Percentiles rank a stretch among this genome's conserved stretches.
These are phyloP conservation scores for Notothenia rossii DNA, from an alignment of 2,113 vertebrate species.

Conservation along the genomic window DNA sequence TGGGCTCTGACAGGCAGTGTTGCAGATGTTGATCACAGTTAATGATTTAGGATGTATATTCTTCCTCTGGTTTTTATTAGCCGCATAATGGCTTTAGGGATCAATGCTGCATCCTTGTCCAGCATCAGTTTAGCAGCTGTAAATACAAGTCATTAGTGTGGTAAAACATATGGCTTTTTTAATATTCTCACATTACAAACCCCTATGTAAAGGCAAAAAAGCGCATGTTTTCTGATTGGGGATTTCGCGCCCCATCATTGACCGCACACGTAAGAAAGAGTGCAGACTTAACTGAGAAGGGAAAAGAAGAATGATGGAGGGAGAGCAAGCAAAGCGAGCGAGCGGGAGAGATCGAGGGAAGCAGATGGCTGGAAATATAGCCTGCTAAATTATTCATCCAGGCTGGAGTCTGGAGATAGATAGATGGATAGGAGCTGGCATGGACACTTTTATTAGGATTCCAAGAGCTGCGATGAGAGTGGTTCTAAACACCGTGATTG, in stretches of 20 bases:
- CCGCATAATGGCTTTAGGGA: background rate
- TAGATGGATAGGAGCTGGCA: constrained; percentile 74
- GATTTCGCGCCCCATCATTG: constrained; percentile 11
- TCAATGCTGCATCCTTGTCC: constrained; percentile 9
- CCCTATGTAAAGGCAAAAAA: background rate
- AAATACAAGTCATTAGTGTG: background rate
- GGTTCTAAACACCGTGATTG: constrained; percentile 69
- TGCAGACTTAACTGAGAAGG: constrained; percentile 21
- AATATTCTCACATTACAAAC: constrained; percentile 19
- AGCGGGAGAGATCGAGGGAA: constrained; percentile 57
- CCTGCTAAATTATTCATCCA: constrained; percentile 82
- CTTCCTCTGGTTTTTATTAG: constrained; percentile 20
- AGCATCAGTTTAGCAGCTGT: background rate
- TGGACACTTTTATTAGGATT: constrained; percentile 75
- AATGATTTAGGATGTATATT: constrained; percentile 28
- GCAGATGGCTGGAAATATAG: constrained; percentile 80
- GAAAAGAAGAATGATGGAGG: constrained; percentile 40
- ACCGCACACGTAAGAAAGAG: constrained; percentile 10
- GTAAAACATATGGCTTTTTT: background rate
- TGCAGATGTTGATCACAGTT: constrained; percentile 48
- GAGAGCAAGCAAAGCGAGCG: constrained; percentile 5
- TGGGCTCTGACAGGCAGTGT: constrained; percentile 68
- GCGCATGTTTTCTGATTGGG: constrained; percentile 15
- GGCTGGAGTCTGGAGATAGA: constrained; percentile 77
- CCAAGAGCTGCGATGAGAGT: constrained; percentile 64